Percentiles rank a stretch among this genome's conserved stretches.
Conservation (phyloP, 2,113 vertebrate species). For the Elachura formosa region DNA sequence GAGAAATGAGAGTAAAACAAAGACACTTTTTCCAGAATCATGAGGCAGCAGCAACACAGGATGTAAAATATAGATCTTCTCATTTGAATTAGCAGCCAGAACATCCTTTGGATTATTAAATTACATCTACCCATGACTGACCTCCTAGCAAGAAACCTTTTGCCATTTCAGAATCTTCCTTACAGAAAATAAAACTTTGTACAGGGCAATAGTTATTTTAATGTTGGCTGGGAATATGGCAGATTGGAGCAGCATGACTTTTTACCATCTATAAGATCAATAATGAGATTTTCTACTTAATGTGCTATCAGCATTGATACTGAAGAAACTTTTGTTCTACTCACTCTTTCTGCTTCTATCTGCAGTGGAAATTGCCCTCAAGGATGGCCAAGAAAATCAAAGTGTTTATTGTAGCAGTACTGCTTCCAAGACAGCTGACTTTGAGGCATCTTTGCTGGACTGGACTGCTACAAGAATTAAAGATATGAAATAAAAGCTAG, state of each 20-base stretch:
- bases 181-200: background rate
- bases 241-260: background rate
- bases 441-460: background rate
- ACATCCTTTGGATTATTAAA: background rate
- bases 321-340: background rate
- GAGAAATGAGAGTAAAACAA: background rate
- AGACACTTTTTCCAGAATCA: background rate
- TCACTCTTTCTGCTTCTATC: background rate
- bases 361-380: background rate
- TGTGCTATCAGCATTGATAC: fast-evolving
- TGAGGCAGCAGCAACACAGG: background rate
- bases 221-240: background rate
- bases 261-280: background rate
- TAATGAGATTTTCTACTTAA: background rate
- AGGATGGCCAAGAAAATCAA: fast-evolving
- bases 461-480: background rate
- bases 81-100: background rate
- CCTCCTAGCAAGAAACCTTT: background rate
- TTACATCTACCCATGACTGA: background rate
- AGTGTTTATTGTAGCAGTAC: no score
- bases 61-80: background rate
- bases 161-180: background rate
- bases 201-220: background rate
- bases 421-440: no score
- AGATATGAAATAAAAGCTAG: background rate